phyloP scores from a whole-genome alignment of 2,113 vertebrate species.

The Strigops habroptila region DNA sequence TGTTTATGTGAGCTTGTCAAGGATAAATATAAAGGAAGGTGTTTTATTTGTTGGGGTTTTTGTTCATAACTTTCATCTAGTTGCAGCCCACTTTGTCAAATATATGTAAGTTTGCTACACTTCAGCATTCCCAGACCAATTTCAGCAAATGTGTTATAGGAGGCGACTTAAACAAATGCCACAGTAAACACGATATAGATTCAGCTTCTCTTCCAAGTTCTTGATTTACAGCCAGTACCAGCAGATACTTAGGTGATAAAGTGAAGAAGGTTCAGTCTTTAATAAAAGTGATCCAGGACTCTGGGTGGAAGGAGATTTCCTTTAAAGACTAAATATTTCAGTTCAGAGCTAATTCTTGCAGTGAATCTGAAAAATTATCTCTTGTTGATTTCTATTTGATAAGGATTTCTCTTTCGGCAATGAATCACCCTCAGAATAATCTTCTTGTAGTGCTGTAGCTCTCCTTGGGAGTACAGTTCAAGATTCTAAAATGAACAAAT shows the following conservation, averaged over 20 bases:
- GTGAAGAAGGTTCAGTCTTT: background rate
- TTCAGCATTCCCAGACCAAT: background rate
- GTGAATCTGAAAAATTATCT: background rate
- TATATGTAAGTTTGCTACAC: background rate
- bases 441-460: background rate
- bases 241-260: background rate
- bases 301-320: background rate
- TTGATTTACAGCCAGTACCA: background rate
- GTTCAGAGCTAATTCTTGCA: background rate
- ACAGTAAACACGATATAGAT: background rate
- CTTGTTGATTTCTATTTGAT: background rate
- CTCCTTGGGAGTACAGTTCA: background rate
- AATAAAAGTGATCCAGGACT: background rate
- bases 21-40: background rate
- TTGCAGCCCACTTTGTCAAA: background rate
- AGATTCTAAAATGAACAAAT: slow-evolving; percentile 19
- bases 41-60: background rate
- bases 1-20: background rate
- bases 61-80: background rate
- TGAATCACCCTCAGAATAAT: background rate
- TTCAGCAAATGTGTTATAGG: background rate
- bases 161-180: background rate
- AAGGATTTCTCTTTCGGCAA: slow-evolving; percentile 11
- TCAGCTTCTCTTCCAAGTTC: background rate
- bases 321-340: background rate